phyloP scores from a whole-genome alignment of 2,888 invertebrate species.

The Tenthredo livida region DNA sequence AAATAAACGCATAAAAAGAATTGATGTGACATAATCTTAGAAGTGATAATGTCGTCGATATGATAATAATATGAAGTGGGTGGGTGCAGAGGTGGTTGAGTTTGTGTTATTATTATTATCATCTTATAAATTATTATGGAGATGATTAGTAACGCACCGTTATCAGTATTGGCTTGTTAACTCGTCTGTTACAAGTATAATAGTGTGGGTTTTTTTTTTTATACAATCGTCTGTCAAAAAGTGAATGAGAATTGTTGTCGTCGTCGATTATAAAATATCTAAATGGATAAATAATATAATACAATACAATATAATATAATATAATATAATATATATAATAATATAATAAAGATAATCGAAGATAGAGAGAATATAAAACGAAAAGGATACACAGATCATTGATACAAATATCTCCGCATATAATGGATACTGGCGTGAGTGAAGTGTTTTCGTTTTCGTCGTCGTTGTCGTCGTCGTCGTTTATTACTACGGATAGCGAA shows the following conservation, averaged over 20 bases:
- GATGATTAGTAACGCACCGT: background rate
- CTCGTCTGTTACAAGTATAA: background rate
- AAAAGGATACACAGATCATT: background rate
- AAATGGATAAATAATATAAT: background rate
- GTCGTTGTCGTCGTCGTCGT: constrained; percentile 25
- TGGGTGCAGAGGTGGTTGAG: constrained; percentile 4
- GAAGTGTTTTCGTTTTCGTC: constrained; percentile 55
- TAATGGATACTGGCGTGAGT: constrained; percentile 69
- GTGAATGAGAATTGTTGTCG: background rate
- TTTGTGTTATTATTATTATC: background rate
- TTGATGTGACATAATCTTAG: background rate
- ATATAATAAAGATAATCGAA: background rate
- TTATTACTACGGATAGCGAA: constrained; percentile 37
- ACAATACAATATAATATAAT: background rate
- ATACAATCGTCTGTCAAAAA: background rate
- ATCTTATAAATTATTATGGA: background rate
- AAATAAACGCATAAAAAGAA: background rate
- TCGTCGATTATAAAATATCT: background rate
- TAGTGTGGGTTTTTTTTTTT: background rate
- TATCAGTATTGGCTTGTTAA: constrained; percentile 3
- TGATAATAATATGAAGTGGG: constrained; percentile 14
- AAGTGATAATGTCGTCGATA: background rate
- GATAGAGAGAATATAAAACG: background rate
- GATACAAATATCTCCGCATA: constrained; percentile 57
- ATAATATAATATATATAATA: too few relatives aligned